Base-by-base conservation (phyloP, 2,888 invertebrate species). In the Epistrophe grossulariae region DNA sequence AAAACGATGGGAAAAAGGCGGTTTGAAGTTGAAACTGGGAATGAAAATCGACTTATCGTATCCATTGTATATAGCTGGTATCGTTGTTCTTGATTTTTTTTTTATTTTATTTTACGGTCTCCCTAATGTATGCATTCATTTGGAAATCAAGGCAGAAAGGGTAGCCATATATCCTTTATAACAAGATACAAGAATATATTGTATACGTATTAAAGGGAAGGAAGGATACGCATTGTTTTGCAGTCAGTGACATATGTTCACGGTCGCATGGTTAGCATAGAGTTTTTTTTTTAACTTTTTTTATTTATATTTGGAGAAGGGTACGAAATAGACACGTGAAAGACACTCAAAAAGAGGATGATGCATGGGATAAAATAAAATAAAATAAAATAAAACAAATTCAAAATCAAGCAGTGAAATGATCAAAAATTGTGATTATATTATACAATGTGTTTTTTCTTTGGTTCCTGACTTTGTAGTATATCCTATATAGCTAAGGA, bases 31-130 rank as follows among this genome's bases (percentile, higher is more conserved):
- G 35, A 35, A 81, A 85, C 72, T 70, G 76, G 77, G 66, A 77
- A 84, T 84, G 76, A 68, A 68, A 84, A 81, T 84, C 84, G 80
- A 84, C 85, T 85, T 85, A 85, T 78, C 85, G 81, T 72, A 85
- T 78, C 78, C 73, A 81, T 78, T 81, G 78, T 77, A 50, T 77
- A 50, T 38, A 81, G 77, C 84, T 80, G 80, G 84, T 84, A 84
- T 80, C 66, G 62, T 50, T 68, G 35, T 35, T 66, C 9, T 68
- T 60, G 28, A 24, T 28, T 19, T 59, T 73, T 59, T 45, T 31
- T 60, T 73, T n/a, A n/a, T 57, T 79, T 66, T 35, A 13, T 80
- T 77, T 77, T 70, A 80, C 72, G 62, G 72, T 81, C 60, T 64
- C 77, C 40, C 78, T 85, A 85, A 85, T 85, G 81, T 81, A 85